phyloP scores from a whole-genome alignment of 2,888 invertebrate genomes.

The Dione vanillae region DNA sequence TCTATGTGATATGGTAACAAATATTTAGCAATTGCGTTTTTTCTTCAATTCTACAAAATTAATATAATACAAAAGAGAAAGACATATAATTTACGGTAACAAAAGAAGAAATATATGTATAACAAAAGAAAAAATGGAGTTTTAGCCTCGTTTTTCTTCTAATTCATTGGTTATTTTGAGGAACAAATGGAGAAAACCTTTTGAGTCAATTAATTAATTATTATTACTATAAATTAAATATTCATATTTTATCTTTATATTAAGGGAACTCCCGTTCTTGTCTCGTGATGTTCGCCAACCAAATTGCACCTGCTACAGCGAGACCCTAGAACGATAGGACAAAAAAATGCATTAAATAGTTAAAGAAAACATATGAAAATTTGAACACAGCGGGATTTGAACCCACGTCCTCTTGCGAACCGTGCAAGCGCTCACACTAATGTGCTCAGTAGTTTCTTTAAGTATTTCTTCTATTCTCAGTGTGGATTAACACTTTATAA shows the following conservation, averaged over 20 bases:
- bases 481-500: too few species aligned
- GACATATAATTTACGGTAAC: not conserved
- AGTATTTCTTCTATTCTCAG: too few species aligned
- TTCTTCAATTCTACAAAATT: not conserved
- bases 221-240: not conserved
- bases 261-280: slow-evolving; percentile 59
- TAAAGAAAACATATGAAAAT: too few species aligned
- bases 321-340: slow-evolving; percentile 61
- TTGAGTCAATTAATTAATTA: not conserved
- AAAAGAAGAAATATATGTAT: not conserved
- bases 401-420: too few species aligned
- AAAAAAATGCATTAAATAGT: too few species aligned
- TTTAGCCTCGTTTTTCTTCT: not conserved
- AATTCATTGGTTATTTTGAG: too few species aligned
- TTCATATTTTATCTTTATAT: slow-evolving; percentile 7
- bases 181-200: too few species aligned
- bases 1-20: not conserved
- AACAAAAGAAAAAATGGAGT: not conserved
- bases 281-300: slow-evolving; percentile 75
- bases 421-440: too few species aligned
- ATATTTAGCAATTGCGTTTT: not conserved
- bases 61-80: not conserved
- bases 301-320: slow-evolving; percentile 71
- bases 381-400: too few species aligned
- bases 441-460: too few species aligned